Base-by-base conservation (phyloP, 2,113 vertebrate species). In the Antennarius striatus region DNA sequence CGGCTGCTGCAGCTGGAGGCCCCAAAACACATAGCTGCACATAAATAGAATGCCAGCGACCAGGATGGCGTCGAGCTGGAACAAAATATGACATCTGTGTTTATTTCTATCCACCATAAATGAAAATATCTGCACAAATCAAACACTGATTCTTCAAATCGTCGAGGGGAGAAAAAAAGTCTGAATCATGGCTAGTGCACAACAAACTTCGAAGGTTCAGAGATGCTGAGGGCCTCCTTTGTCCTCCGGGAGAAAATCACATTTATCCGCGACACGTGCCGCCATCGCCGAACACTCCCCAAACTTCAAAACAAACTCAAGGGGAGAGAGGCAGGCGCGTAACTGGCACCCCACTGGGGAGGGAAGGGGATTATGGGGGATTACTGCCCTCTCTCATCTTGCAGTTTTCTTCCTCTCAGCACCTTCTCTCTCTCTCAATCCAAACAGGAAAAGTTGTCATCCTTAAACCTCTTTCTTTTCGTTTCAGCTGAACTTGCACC, bases 281-380 rank as follows among this genome's bases (percentile, higher is more conserved):
- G 48, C 32, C 28, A 9, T 49, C 0, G 7, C 13, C 22, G 3
- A 22, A 29, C 53, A 65, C 13, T 50, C 36, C 57, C 61, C 57
- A 74, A 74, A 58, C 59, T 17, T 63, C 58, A 68, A 75, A 86
- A 84, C 81, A 87, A 69, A 68, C 17, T 13, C 0, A 56, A 58
- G 69, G 50, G 51, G 65, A 47, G 0, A 66, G 51, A 40, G 62
- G 11, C 12, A 57, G 28, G 39, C 75, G 39, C 13, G 4, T 39
- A 45, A 56, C 56, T 22, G 17, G 13, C 32, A 3, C 60, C 74
- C 72, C 60, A 7, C 63, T n/a, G 71, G 32, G 52, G 3, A 73
- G 56, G 54, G 77, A 56, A n/a, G 45, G 67, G 79, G 83, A 86
- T 87, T 85, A 84, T 48, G 56, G 52, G 65, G 75, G 68, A 83